Evolutionary conservation across 2,888 invertebrate species (phyloP).

Genomic region (Pardosa pseudoannulata): DNA sequence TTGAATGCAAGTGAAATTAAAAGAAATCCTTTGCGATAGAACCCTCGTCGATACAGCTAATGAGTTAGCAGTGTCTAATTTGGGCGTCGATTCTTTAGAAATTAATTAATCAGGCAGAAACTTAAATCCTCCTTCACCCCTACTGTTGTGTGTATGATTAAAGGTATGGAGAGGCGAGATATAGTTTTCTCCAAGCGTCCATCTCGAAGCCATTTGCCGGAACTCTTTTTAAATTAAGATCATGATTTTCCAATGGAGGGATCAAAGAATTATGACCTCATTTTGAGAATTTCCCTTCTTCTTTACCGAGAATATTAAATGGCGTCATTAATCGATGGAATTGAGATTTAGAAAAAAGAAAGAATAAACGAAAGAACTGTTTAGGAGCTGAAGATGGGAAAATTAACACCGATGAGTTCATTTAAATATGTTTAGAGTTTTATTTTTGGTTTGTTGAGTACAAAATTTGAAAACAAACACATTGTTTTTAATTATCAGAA

Average conservation of each 20-base stretch:
- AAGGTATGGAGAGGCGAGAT: constrained; percentile 4
- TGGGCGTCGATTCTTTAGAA: constrained; percentile 7
- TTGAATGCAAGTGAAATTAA: constrained; percentile 13
- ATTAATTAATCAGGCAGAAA: constrained; percentile 19
- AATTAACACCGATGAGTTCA: background rate
- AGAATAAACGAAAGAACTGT: background rate
- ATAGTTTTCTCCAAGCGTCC: constrained; percentile 19
- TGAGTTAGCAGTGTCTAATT: constrained; percentile 5
- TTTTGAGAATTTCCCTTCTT: background rate
- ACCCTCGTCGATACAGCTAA: background rate
- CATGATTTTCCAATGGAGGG: constrained; percentile 40
- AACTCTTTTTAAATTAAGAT: constrained; percentile 26
- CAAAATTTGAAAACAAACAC: background rate
- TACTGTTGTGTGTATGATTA: constrained; percentile 26
- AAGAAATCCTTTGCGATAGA: background rate
- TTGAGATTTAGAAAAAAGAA: constrained; percentile 27
- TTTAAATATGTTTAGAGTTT: background rate
- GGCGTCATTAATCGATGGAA: constrained; percentile 26
- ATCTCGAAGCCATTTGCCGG: constrained; percentile 28
- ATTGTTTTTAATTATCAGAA: background rate
- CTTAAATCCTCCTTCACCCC: constrained; percentile 11
- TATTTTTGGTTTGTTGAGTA: background rate
- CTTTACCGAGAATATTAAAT: constrained; percentile 37
- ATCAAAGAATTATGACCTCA: constrained; percentile 45
- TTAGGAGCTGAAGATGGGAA: background rate